These are phyloP conservation scores for Rhogogaster chlorosoma DNA, from an alignment of 2,888 invertebrate genomes.

Conservation along the genomic window DNA sequence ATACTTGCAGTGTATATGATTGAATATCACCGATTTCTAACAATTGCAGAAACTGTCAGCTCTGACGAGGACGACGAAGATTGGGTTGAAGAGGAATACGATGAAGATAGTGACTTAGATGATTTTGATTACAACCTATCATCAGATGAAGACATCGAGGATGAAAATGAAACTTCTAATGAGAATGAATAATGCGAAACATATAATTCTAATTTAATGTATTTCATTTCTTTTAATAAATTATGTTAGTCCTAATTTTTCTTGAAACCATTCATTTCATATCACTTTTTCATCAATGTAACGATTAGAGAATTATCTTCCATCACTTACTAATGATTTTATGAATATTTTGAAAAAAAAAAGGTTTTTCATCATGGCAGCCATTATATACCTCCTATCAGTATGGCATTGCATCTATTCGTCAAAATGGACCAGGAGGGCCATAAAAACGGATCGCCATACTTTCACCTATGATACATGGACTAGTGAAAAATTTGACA, in stretches of 20 bases:
- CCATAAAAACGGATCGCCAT: too few relatives aligned
- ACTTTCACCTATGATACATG: too few relatives aligned
- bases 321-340: neutral
- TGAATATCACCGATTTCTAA: neutral
- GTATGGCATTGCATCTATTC: too few relatives aligned
- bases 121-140: conserved; percentile 16
- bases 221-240: too few relatives aligned
- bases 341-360: neutral
- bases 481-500: too few relatives aligned
- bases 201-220: too few relatives aligned
- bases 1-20: conserved; percentile 16
- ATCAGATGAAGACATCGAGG: neutral
- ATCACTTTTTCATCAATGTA: conserved; percentile 1
- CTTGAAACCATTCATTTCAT: conserved; percentile 29
- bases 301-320: neutral
- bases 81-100: neutral
- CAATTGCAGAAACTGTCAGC: conserved; percentile 16
- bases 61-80: conserved; percentile 6
- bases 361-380: neutral
- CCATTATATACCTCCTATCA: too few relatives aligned
- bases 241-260: too few relatives aligned
- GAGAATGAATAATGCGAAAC: too few relatives aligned
- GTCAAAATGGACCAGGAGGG: too few relatives aligned
- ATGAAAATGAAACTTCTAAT: conserved; percentile 13
- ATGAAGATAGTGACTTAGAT: neutral